Percentiles rank a stretch among this genome's conserved stretches.
Conservation (phyloP, 2,797 vertebrate genomes). For the Lacerta bilineata region DNA sequence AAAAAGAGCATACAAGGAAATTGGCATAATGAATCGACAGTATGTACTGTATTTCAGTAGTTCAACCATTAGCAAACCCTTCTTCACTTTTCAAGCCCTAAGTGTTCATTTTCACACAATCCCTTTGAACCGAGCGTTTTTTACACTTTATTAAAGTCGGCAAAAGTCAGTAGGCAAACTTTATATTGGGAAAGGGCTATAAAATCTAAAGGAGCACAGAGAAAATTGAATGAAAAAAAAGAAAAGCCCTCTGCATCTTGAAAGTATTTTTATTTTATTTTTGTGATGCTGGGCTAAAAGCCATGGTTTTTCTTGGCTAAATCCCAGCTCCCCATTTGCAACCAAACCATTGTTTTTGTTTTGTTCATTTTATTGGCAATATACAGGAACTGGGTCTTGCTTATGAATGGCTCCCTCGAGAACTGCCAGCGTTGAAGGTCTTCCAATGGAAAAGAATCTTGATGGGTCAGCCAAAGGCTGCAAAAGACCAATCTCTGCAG, state of each 20-base stretch:
- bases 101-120: background rate
- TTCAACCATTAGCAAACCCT: background rate
- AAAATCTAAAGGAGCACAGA: slow-evolving; percentile 40
- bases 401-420: slow-evolving; percentile 50
- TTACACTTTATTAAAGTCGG: slow-evolving; percentile 9
- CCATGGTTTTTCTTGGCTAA: slow-evolving; percentile 50
- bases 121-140: slow-evolving; percentile 4
- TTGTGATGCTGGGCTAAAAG: slow-evolving; percentile 27
- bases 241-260: slow-evolving; percentile 7
- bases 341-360: slow-evolving; percentile 50
- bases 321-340: slow-evolving; percentile 41
- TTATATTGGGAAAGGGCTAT: background rate
- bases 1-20: background rate
- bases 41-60: slow-evolving; percentile 8
- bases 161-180: slow-evolving; percentile 20
- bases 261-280: slow-evolving; percentile 3
- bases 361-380: slow-evolving; percentile 64
- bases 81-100: background rate
- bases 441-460: background rate
- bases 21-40: background rate
- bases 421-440: slow-evolving; percentile 25
- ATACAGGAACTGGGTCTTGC: slow-evolving; percentile 46
- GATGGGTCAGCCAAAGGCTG: background rate
- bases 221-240: slow-evolving; percentile 40
- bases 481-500: background rate